Conservation (phyloP, 2,797 vertebrate species). For the Choloepus didactylus region DNA sequence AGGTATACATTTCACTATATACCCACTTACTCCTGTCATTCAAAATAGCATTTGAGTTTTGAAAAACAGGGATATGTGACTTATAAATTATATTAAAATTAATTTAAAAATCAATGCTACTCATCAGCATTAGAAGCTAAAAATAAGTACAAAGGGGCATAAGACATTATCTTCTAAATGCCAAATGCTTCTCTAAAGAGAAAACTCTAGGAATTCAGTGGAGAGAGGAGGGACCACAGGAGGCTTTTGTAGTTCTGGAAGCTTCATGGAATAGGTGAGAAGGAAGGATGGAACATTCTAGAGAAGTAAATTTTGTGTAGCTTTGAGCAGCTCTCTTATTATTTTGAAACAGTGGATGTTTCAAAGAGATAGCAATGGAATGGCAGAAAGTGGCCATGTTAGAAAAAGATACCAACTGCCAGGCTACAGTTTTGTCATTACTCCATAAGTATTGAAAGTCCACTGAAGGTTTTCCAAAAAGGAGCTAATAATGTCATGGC, state of each 20-base stretch:
- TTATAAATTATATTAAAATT: slow-evolving; percentile 15
- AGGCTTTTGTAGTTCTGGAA: neutral
- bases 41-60: neutral
- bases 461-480: neutral
- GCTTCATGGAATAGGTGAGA: neutral
- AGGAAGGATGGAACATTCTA: neutral
- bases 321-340: neutral
- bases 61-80: neutral
- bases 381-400: neutral
- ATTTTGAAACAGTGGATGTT: neutral
- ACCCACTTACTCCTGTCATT: neutral
- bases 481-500: neutral
- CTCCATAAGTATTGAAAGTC: neutral
- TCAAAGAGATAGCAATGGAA: neutral
- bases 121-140: neutral
- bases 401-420: neutral
- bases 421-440: neutral
- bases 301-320: neutral
- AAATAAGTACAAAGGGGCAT: neutral
- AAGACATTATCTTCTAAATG: neutral
- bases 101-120: neutral
- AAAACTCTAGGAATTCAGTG: neutral
- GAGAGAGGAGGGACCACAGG: neutral
- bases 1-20: neutral
- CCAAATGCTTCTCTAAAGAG: neutral